These are phyloP conservation scores for Trachelus stipa DNA, from an alignment of 2,888 invertebrate genomes.

Conservation along the genomic window DNA sequence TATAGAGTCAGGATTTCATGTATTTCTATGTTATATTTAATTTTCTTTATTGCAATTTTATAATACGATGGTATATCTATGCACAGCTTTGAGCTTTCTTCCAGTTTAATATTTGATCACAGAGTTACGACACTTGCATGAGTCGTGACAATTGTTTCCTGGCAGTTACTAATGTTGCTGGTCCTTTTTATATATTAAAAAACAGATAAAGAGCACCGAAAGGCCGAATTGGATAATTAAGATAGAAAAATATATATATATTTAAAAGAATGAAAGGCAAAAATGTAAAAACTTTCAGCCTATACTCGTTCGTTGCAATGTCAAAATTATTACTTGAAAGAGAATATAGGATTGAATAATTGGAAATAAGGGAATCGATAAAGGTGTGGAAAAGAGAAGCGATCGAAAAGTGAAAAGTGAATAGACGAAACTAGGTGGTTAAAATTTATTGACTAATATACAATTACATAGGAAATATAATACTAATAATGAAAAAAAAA, in stretches of 20 bases:
- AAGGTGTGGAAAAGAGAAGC: not conserved
- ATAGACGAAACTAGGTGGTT: not conserved
- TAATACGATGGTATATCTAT: not conserved
- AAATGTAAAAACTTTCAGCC: not conserved
- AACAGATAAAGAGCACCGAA: not conserved
- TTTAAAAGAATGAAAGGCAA: not conserved
- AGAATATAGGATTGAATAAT: not conserved
- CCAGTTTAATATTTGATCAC: not conserved
- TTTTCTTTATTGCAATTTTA: not conserved
- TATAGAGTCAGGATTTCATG: not conserved
- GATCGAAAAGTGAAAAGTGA: not conserved
- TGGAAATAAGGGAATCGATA: not conserved
- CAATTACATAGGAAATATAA: not conserved
- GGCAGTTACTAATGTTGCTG: not conserved
- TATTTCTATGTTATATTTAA: not conserved
- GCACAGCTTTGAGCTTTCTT: not conserved
- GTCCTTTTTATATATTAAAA: not conserved
- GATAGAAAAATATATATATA: not conserved
- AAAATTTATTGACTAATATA: not conserved
- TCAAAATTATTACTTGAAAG: not conserved
- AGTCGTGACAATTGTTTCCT: not conserved
- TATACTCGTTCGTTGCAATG: not conserved
- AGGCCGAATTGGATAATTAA: not conserved
- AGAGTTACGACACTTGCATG: not conserved
- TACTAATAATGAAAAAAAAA: not conserved